Evolutionary conservation across 2,888 invertebrate genomes (phyloP), one percentile per base, ranked within the genome.

Genomic region (Macaria liturata): DNA sequence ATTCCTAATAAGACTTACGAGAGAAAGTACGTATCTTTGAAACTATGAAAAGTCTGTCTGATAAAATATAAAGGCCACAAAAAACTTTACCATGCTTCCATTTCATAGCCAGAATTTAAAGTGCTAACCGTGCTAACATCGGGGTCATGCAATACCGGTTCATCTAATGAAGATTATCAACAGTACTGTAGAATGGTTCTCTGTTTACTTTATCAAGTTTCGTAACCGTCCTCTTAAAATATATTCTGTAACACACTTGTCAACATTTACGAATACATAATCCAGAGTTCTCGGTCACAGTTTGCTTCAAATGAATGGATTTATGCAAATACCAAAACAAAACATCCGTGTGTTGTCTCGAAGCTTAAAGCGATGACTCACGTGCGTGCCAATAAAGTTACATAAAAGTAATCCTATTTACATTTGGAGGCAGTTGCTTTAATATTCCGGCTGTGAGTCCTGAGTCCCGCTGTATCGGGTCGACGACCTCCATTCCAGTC

Each of bases 401-500:
- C 49, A 54, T 58, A 53, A 57, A 57, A 52, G 50, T 31, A 48
- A 49, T 58, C 52, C 55, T 52, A 62, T 56, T 55, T 69, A 65
- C 61, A 65, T 55, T 52, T 65, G 51, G 57, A 65, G 65, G 57
- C 65, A 69, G 63, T 69, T 67, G 69, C 67, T 78, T 87, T 84
- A 81, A 82, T 88, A 88, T 88, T 89, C 87, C 80, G 82, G 75
- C 77, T 72, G 80, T 81, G 78, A 77, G 88, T 90, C 91, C 91
- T 87, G 86, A 85, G 84, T 88, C 90, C 91, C 87, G 84, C 84
- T 84, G 74, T 78, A 78, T 74, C 70, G 81, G 78, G 88, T 89
- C 87, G 79, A 72, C 71, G 87, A 84, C 83, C 91, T 87, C 81
- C 65, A 82, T 87, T 86, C 91, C 90, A 90, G 89, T 88, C 83